A percentile compares a stretch with the other conserved stretches of the same genome.
phyloP scores from a whole-genome alignment of 2,888 invertebrate species.

The Heliconius erato region DNA sequence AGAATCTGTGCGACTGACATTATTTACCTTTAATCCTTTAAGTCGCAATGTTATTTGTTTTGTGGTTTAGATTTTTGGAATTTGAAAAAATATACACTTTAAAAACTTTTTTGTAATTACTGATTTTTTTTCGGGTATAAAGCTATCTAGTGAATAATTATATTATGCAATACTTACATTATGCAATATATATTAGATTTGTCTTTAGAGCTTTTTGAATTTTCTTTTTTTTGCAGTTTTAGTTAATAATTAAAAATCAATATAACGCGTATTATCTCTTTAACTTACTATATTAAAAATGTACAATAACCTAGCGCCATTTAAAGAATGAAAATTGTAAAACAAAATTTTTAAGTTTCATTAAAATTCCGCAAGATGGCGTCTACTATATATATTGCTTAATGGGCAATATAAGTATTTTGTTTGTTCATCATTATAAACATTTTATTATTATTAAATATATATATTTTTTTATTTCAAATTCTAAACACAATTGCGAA shows the following conservation, averaged over 20 bases:
- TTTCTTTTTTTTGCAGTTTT: too few relatives aligned
- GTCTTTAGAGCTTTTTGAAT: too few relatives aligned
- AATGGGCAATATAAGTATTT: neutral
- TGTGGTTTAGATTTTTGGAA: neutral
- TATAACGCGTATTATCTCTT: neutral
- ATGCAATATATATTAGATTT: neutral
- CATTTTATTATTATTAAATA: too few relatives aligned
- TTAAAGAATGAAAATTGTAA: neutral
- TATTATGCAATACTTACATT: neutral
- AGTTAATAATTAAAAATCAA: too few relatives aligned
- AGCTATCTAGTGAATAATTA: neutral
- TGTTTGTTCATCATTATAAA: too few relatives aligned
- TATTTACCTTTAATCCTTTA: slow-evolving; percentile 26
- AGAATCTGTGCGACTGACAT: slow-evolving; percentile 22
- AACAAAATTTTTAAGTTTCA: neutral
- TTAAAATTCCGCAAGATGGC: neutral
- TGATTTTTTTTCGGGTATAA: neutral
- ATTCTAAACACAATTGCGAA: slow-evolving; percentile 14
- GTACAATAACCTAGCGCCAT: neutral
- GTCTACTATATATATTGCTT: neutral
- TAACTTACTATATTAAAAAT: neutral
- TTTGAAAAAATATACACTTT: neutral
- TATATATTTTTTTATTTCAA: neutral
- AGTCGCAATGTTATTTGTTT: slow-evolving; percentile 6
- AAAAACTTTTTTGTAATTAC: neutral